phyloP scores from a whole-genome alignment of 2,797 vertebrate genomes.

The Spheniscus humboldti region DNA sequence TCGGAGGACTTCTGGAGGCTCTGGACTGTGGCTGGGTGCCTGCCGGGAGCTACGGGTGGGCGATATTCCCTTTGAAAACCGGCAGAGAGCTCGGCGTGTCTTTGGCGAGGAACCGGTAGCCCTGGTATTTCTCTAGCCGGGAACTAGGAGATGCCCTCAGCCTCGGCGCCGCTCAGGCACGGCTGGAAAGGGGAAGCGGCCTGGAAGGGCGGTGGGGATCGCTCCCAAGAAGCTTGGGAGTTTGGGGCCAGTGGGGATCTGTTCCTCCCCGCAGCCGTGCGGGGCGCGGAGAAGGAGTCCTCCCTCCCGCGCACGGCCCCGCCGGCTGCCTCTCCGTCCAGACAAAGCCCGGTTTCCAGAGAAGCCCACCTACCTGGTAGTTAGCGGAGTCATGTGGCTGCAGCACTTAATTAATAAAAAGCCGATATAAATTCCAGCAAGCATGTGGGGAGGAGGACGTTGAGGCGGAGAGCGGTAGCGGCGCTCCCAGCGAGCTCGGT shows the following conservation, averaged over 20 bases:
- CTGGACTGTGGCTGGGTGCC: not conserved
- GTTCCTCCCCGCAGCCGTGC: not conserved
- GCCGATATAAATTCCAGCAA: slow-evolving; percentile 36
- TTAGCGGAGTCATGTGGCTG: slow-evolving; percentile 51
- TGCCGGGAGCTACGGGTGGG: not conserved
- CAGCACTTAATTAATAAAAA: slow-evolving; percentile 51
- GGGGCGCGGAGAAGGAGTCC: not conserved
- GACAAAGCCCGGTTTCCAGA: not conserved
- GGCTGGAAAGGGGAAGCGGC: not conserved
- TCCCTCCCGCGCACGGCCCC: not conserved
- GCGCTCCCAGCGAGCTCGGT: not conserved
- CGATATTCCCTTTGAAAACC: not conserved
- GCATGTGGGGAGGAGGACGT: not conserved
- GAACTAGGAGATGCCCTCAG: not conserved
- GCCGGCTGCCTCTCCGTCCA: not conserved
- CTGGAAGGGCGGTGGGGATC: not conserved
- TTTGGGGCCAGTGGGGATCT: not conserved
- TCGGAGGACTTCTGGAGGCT: not conserved
- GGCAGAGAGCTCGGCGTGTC: not conserved
- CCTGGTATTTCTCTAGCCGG: not conserved
- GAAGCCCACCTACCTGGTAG: slow-evolving; percentile 42
- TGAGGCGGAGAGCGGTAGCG: not conserved
- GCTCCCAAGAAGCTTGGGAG: not conserved
- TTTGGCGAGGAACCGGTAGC: not conserved
- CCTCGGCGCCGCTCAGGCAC: not conserved